phyloP scores from a whole-genome alignment of 1,140 invertebrate genomes.

The Melanaphis sacchari region DNA sequence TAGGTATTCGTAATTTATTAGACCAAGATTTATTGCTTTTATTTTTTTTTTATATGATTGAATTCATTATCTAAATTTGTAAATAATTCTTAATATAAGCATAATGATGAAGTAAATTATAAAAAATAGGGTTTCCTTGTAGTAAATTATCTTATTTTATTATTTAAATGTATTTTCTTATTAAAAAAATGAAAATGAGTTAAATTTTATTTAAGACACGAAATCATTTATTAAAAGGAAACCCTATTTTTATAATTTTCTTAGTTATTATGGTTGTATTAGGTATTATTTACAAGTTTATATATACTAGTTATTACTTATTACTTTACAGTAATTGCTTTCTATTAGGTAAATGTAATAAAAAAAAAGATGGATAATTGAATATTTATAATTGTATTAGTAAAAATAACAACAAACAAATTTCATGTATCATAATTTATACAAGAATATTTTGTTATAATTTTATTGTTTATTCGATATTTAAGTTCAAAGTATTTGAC shows the following conservation, averaged over 20 bases:
- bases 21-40: too few relatives aligned
- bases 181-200: too few relatives aligned
- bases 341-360: background rate
- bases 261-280: background rate
- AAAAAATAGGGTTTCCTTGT: too few relatives aligned
- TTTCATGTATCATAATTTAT: background rate
- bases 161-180: too few relatives aligned
- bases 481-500: background rate
- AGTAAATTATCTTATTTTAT: background rate
- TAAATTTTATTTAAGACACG: background rate
- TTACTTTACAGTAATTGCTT: background rate
- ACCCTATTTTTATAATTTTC: background rate
- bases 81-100: too few relatives aligned
- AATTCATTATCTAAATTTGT: background rate
- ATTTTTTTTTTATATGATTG: too few relatives aligned
- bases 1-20: too few relatives aligned
- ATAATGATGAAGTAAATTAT: too few relatives aligned
- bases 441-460: background rate
- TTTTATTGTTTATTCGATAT: background rate
- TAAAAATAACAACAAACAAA: background rate
- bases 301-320: background rate
- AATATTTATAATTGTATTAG: background rate
- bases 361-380: background rate
- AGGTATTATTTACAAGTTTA: background rate
- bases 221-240: background rate